Evolutionary conservation across 2,113 vertebrate genomes (phyloP), one percentile per base, ranked within the genome.

Genomic region (Miniopterus natalensis): DNA sequence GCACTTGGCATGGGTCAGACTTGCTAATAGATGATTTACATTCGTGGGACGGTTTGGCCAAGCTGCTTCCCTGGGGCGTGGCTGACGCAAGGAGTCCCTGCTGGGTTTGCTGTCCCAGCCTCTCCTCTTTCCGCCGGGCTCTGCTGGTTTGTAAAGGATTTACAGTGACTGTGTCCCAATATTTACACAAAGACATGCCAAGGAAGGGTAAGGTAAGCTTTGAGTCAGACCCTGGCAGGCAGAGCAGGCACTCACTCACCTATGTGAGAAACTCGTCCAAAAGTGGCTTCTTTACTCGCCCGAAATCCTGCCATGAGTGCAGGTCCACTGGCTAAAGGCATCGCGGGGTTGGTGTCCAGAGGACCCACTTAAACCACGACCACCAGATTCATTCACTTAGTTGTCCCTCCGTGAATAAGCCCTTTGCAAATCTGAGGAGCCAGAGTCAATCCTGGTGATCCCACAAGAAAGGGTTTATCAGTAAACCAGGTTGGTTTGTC

Each of bases 101-200:
- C 6, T 51, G 29, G 27, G 15, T 65, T 57, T 49, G 61, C 49
- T 55, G 27, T 59, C 61, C 73, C 68, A 81, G 57, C 5, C 27
- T 13, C 4, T 66, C 79, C 15, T 51, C 31, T n/a, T 51, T 42
- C 29, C 23, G 74, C 73, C 20, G 12, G 55, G 74, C 68, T 77
- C 74, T 83, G 45, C 61, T 74, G 74, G 45, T 51, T 68, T 89
- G 77, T n/a, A 49, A 86, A 92, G n/a, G 47, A 77, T 61, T 71
- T 65, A n/a, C 18, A 42, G 45, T 12, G 45, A 45, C 31, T 53
- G 4, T 29, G 27, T 65, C 36, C 51, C 42, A 31, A 8, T 13
- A 29, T 10, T 57, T 27, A 95, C 59, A 51, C 5, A 14, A 11
- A 83, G 63, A 74, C n/a, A 40, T 42, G 70, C 17, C 45, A 68